These are phyloP conservation scores for Sinodicranocentrus sp. DNA, from an alignment of 2,888 invertebrate species.

Conservation along the genomic window DNA sequence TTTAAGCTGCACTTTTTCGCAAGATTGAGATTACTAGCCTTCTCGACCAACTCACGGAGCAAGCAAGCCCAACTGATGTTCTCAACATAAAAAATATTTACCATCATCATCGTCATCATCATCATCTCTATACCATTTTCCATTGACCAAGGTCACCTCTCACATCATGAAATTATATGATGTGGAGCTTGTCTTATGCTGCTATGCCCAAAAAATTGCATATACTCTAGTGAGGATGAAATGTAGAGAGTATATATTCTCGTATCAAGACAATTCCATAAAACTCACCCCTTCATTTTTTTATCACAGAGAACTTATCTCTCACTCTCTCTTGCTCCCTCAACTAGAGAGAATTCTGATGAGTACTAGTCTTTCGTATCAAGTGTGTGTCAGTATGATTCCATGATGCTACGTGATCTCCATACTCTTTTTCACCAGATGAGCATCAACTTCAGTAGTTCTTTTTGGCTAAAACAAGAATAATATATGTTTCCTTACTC, in stretches of 20 bases:
- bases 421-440: not conserved
- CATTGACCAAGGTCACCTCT: conserved; percentile 52
- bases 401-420: not conserved
- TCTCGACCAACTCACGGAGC: not conserved
- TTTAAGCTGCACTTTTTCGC: not conserved
- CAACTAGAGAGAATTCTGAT: too few species aligned
- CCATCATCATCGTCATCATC: not conserved
- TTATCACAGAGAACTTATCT: not conserved
- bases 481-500: not conserved
- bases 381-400: conserved; percentile 11
- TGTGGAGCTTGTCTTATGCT: too few species aligned
- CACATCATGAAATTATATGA: not conserved
- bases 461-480: not conserved
- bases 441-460: not conserved
- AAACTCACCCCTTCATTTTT: conserved; percentile 3
- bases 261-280: too few species aligned
- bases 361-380: too few species aligned
- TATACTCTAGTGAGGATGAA: too few species aligned
- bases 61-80: not conserved
- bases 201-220: too few species aligned
- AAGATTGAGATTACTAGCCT: not conserved
- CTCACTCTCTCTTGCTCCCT: too few species aligned
- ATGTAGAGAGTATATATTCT: too few species aligned
- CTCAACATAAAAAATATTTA: conserved; percentile 9
- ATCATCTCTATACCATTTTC: conserved; percentile 23